A percentile compares a stretch with the other conserved stretches of the same genome.
Evolutionary conservation across 2,888 invertebrate genomes (phyloP).

Genomic region (Venusia cambrica): DNA sequence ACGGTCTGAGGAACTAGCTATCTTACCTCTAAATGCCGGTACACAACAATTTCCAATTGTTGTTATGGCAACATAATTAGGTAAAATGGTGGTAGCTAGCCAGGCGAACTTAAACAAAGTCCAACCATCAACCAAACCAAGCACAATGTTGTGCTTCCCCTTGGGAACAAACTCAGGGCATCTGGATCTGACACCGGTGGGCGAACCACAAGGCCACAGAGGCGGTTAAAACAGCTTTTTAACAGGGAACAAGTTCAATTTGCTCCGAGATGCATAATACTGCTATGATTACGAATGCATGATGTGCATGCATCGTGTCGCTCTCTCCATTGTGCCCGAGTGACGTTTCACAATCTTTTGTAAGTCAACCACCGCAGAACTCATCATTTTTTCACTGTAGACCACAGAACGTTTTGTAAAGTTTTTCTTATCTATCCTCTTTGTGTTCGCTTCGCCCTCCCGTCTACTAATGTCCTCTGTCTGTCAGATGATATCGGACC

Average conservation of each 20-base stretch:
- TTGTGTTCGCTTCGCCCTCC: slow-evolving; percentile 51
- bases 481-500: slow-evolving; percentile 67
- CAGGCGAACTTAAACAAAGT: too few species aligned
- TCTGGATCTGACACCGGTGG: too few species aligned
- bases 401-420: slow-evolving; percentile 53
- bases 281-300: slow-evolving; percentile 65
- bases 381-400: slow-evolving; percentile 57
- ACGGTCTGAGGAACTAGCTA: too few species aligned
- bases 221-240: slow-evolving; percentile 13
- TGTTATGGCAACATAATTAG: too few species aligned
- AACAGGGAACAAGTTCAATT: slow-evolving; percentile 29
- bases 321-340: slow-evolving; percentile 70
- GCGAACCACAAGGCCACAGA: too few species aligned
- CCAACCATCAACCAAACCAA: too few species aligned
- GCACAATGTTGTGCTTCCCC: too few species aligned
- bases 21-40: too few species aligned
- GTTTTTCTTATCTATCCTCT: slow-evolving; percentile 53
- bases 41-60: too few species aligned
- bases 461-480: slow-evolving; percentile 65
- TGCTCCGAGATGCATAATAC: slow-evolving; percentile 49
- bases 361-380: slow-evolving; percentile 47
- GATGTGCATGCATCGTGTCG: slow-evolving; percentile 60
- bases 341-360: slow-evolving; percentile 72
- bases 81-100: too few species aligned
- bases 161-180: too few species aligned